Conservation (phyloP, 2,113 vertebrate species). For the Vanacampus margaritifer region DNA sequence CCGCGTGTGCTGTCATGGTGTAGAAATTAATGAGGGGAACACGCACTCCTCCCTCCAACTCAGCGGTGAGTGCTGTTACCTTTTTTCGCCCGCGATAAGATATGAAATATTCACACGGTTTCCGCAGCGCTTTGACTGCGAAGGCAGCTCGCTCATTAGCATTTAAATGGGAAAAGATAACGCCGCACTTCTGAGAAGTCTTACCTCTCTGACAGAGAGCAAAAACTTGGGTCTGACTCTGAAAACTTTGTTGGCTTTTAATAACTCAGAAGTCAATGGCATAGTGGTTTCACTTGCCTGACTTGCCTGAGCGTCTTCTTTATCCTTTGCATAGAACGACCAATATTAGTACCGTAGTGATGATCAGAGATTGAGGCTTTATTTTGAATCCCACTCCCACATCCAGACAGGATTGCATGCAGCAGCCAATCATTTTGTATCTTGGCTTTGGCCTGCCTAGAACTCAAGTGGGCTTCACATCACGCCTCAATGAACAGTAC, state of each 20-base stretch:
- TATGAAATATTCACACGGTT: conserved; percentile 72
- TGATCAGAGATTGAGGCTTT: no score
- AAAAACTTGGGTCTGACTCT: conserved; percentile 48
- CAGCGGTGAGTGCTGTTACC: conserved; percentile 57
- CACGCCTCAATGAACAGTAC: no score
- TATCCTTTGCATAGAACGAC: no score
- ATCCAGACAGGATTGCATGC: no score
- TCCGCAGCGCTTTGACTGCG: conserved; percentile 59
- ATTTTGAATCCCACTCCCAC: no score
- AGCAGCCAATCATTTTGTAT: no score
- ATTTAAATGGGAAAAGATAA: conserved; percentile 79
- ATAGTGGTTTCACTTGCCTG: neutral
- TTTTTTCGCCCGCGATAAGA: conserved; percentile 67
- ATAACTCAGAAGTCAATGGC: neutral
- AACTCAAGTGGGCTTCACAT: no score
- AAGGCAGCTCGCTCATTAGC: conserved; percentile 71
- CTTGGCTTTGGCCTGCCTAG: no score
- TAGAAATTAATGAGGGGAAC: conserved; percentile 68
- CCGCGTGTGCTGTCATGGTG: conserved; percentile 40
- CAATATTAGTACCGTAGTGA: no score
- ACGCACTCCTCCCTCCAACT: conserved; percentile 57
- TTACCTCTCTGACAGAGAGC: conserved; percentile 57
- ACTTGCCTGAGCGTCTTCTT: no score
- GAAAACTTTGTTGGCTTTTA: conserved; percentile 48
- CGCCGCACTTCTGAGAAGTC: conserved; percentile 54